Evolutionary conservation across 2,113 vertebrate genomes (phyloP).

Genomic region (Ptychochromis oligacanthus): DNA sequence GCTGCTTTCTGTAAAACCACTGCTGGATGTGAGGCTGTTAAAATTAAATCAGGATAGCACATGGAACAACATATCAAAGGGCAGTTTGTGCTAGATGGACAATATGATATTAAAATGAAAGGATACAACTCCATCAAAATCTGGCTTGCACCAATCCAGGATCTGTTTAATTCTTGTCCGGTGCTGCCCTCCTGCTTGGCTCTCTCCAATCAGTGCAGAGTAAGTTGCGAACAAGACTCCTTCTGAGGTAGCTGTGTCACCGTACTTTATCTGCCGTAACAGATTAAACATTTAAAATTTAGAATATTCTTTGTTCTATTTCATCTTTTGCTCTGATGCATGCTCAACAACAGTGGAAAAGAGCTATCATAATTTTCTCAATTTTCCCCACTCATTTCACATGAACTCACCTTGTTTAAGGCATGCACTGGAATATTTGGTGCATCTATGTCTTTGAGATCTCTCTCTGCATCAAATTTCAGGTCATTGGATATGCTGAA

Average conservation of each 20-base stretch:
- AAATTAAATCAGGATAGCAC: slow-evolving; percentile 49
- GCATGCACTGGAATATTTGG: slow-evolving; percentile 90
- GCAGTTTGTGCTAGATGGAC: neutral
- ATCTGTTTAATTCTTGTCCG: slow-evolving; percentile 95
- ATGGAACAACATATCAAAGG: neutral
- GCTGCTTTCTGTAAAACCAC: neutral
- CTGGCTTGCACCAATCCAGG: slow-evolving; percentile 93
- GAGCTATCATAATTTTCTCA: neutral
- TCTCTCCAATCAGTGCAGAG: slow-evolving; percentile 96
- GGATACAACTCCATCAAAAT: slow-evolving; percentile 98
- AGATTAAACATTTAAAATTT: neutral
- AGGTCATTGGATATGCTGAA: slow-evolving; percentile 99
- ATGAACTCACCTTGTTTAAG: slow-evolving; percentile 90
- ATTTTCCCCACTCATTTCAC: neutral
- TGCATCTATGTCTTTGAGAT: slow-evolving; percentile 95
- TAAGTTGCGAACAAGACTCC: slow-evolving; percentile 98
- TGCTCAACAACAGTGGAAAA: neutral
- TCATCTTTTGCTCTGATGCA: neutral
- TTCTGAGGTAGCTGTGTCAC: slow-evolving; percentile 98
- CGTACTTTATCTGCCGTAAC: slow-evolving; percentile 91
- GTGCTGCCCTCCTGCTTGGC: slow-evolving; percentile 95
- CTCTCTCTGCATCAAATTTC: slow-evolving; percentile 96
- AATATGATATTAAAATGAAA: slow-evolving; percentile 49
- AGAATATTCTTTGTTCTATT: neutral
- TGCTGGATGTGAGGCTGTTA: neutral